Evolutionary conservation across 1,140 invertebrate species (phyloP).

Genomic region (Caenorhabditis briggsae): DNA sequence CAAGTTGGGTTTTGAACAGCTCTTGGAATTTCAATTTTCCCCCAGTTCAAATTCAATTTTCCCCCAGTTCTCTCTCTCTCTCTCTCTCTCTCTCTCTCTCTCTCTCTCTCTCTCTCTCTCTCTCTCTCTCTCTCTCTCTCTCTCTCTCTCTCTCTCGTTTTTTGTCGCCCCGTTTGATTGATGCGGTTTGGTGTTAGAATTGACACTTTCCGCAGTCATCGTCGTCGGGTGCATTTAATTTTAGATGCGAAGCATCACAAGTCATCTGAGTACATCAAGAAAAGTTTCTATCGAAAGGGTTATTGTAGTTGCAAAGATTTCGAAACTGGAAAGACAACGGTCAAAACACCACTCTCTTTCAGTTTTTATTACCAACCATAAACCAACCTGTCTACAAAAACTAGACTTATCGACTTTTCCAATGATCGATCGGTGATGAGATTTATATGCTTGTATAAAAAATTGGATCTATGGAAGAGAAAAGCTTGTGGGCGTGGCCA

Average conservation of each 20-base stretch:
- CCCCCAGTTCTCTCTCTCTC: not conserved
- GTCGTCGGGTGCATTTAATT: constrained; percentile 23
- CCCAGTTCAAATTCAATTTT: too few species aligned
- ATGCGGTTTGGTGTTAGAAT: constrained; percentile 31
- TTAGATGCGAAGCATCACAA: constrained; percentile 1
- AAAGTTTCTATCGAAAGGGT: not conserved
- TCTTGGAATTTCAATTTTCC: too few species aligned
- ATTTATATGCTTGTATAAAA: too few species aligned
- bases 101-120: not conserved
- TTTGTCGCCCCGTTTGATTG: constrained; percentile 7
- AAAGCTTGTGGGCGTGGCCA: too few species aligned
- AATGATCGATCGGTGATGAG: too few species aligned
- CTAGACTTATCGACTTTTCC: too few species aligned
- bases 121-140: not conserved
- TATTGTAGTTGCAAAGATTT: not conserved
- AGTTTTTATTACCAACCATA: too few species aligned
- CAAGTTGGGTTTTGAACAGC: too few species aligned
- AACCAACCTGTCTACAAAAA: too few species aligned
- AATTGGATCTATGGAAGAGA: too few species aligned
- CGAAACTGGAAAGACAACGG: too few species aligned
- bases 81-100: constrained; percentile 14
- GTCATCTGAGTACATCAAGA: not conserved
- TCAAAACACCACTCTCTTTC: too few species aligned
- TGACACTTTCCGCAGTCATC: not conserved
- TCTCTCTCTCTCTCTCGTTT: constrained; percentile 1